Conservation (phyloP, 1,140 invertebrate species). For the Papilio helenus region DNA sequence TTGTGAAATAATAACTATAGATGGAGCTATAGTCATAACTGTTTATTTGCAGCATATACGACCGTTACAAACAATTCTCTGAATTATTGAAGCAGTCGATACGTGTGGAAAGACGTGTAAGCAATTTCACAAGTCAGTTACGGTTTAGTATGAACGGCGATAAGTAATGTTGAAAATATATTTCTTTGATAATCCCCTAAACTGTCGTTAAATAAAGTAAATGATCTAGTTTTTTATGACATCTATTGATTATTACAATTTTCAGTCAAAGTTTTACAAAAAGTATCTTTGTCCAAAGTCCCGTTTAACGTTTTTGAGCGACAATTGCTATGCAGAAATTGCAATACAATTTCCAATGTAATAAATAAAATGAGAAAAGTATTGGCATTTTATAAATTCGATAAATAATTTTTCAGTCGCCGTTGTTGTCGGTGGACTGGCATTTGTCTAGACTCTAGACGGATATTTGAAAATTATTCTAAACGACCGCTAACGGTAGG, state of each 20-base stretch:
- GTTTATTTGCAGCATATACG: neutral
- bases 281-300: no score
- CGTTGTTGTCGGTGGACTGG: neutral
- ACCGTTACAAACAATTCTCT: neutral
- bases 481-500: constrained; percentile 22
- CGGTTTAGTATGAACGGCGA: neutral
- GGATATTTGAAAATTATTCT: constrained; percentile 32
- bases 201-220: no score
- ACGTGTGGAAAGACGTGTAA: constrained; percentile 1
- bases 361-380: neutral
- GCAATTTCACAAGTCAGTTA: neutral
- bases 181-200: neutral
- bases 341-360: neutral
- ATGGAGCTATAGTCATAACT: constrained; percentile 18
- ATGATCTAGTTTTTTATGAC: no score
- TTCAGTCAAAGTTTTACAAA: no score
- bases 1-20: constrained; percentile 16
- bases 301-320: neutral
- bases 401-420: constrained; percentile 4
- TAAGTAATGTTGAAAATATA: neutral
- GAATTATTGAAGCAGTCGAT: constrained; percentile 2
- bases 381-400: constrained; percentile 16
- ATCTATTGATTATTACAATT: no score
- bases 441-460: constrained; percentile 28
- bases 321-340: neutral